These are phyloP conservation scores for Phortica okadai DNA, from an alignment of 2,888 invertebrate genomes.

Conservation along the genomic window DNA sequence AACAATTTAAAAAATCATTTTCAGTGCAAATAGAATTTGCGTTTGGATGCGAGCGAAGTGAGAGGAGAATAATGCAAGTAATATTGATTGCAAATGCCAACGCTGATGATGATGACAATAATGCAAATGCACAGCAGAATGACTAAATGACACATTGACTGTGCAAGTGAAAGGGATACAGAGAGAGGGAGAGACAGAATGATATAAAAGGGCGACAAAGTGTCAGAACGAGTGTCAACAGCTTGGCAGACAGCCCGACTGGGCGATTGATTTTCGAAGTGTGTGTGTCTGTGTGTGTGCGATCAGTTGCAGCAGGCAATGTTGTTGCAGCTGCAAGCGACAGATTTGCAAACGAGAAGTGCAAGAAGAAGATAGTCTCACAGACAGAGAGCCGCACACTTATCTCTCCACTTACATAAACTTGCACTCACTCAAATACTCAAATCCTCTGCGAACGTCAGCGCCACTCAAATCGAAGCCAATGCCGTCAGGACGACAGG, in stretches of 20 bases:
- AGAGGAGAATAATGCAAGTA: neutral
- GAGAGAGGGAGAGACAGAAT: neutral
- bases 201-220: constrained; percentile 1
- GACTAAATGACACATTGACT: constrained; percentile 11
- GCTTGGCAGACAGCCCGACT: constrained; percentile 5
- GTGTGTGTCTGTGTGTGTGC: neutral
- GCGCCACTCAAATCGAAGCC: neutral
- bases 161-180: neutral
- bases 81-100: constrained; percentile 23
- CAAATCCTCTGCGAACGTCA: neutral
- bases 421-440: no score
- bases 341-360: neutral
- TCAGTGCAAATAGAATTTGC: neutral
- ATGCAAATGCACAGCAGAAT: constrained; percentile 8
- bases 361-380: constrained; percentile 1
- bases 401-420: neutral
- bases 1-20: constrained; percentile 21
- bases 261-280: neutral
- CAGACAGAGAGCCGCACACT: neutral
- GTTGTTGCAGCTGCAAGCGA: constrained; percentile 18
- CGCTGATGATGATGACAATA: constrained; percentile 16
- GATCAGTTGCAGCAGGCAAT: neutral
- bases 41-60: neutral
- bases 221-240: constrained; percentile 9
- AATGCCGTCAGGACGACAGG: neutral